These are phyloP conservation scores for Caenorhabditis parvicauda DNA, from an alignment of 2,888 invertebrate genomes.

Conservation along the genomic window DNA sequence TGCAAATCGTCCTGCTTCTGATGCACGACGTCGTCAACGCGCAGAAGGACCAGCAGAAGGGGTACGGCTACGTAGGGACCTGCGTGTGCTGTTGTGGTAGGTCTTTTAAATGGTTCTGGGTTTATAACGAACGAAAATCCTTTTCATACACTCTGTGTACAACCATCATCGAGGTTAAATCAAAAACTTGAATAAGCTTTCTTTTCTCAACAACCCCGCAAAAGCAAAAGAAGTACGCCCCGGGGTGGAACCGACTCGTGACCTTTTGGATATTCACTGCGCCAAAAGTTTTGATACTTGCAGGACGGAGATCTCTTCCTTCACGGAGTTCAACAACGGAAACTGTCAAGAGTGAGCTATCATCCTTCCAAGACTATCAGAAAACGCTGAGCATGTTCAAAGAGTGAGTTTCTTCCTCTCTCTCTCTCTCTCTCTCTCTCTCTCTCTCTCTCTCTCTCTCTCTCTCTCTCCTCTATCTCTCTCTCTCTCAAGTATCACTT, in stretches of 20 bases:
- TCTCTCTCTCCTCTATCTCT: no score
- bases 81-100: constrained; percentile 41
- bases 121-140: no score
- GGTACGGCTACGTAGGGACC: constrained; percentile 66
- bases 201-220: no score
- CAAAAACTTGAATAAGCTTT: background rate
- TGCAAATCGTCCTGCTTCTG: no score
- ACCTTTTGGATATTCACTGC: background rate
- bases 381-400: constrained; percentile 27
- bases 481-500: background rate
- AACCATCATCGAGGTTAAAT: background rate
- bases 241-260: no score
- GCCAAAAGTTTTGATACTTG: background rate
- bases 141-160: background rate
- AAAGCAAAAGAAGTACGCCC: no score
- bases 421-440: background rate
- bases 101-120: constrained; percentile 1
- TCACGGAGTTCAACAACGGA: constrained; percentile 32
- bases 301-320: constrained; percentile 36
- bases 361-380: constrained; percentile 30
- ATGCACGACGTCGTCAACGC: no score
- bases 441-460: constrained; percentile 9
- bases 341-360: constrained; percentile 23
- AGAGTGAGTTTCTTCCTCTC: constrained; percentile 14
- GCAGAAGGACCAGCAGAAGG: no score